Evolutionary conservation across 2,113 vertebrate genomes (phyloP).

Genomic region (Tachysurus vachellii): DNA sequence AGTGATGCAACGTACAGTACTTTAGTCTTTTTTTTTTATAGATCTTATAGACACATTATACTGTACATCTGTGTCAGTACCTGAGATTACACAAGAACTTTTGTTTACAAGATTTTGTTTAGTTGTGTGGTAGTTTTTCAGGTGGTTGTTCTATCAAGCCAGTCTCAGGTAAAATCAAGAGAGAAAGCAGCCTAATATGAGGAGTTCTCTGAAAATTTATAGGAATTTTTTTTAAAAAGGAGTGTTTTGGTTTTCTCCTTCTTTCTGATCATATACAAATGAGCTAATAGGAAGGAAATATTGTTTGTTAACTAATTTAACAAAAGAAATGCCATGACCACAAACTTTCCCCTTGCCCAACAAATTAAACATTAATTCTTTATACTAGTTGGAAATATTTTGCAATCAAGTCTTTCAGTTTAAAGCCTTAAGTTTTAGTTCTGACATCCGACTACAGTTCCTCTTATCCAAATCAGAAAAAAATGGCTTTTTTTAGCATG

Average conservation of each 20-base stretch:
- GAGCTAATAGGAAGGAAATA: neutral
- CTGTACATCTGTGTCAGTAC: neutral
- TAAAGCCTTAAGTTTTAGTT: neutral
- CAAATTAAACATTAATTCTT: neutral
- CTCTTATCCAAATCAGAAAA: neutral
- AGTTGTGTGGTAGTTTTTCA: neutral
- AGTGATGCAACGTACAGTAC: neutral
- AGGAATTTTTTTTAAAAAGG: neutral
- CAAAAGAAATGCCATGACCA: neutral
- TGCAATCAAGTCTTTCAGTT: neutral
- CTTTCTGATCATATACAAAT: neutral
- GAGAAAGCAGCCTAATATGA: neutral
- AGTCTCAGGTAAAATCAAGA: neutral
- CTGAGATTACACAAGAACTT: neutral
- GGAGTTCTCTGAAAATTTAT: neutral
- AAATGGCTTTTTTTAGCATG: neutral
- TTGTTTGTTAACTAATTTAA: neutral
- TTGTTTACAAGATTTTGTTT: neutral
- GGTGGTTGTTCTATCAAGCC: neutral
- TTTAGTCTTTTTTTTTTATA: neutral
- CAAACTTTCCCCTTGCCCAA: neutral
- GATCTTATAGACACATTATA: neutral
- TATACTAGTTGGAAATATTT: neutral
- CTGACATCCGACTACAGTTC: neutral
- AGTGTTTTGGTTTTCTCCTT: neutral